Evolutionary conservation across 2,113 vertebrate genomes (phyloP).

Genomic region (Glaucomys volans): DNA sequence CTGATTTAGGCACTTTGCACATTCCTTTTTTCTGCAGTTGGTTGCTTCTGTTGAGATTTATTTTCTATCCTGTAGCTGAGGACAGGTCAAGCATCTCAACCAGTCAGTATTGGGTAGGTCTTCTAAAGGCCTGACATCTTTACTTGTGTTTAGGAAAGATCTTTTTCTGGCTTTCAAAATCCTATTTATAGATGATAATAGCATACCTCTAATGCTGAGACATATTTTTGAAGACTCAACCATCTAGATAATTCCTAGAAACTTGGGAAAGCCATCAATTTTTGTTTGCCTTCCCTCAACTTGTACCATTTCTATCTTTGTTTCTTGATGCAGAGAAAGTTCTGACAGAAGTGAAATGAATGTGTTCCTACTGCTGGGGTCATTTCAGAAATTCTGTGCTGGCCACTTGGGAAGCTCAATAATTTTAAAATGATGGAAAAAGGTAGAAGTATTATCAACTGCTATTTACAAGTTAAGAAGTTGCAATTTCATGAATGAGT

Average conservation of each 20-base stretch:
- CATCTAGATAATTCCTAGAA: conserved; percentile 45
- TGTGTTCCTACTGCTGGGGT: background rate
- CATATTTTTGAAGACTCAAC: background rate
- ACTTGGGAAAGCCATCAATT: background rate
- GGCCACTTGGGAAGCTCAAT: background rate
- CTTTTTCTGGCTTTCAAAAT: background rate
- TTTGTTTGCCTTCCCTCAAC: background rate
- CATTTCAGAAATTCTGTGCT: conserved; percentile 7
- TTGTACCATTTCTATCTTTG: background rate
- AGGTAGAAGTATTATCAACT: background rate
- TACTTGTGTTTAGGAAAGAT: background rate
- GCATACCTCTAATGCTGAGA: background rate
- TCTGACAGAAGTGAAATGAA: background rate
- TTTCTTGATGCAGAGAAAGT: background rate
- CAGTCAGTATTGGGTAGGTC: background rate
- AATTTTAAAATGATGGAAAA: background rate
- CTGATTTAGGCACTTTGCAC: background rate
- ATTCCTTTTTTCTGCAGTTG: conserved; percentile 22
- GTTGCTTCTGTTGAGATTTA: conserved; percentile 27
- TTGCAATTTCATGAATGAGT: background rate
- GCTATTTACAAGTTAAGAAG: conserved; percentile 30
- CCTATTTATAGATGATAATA: conserved; percentile 33
- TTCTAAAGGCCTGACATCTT: background rate
- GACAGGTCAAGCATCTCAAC: background rate
- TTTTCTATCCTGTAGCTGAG: background rate